Conservation (phyloP, 2,113 vertebrate genomes). For the Tragelaphus scriptus region DNA sequence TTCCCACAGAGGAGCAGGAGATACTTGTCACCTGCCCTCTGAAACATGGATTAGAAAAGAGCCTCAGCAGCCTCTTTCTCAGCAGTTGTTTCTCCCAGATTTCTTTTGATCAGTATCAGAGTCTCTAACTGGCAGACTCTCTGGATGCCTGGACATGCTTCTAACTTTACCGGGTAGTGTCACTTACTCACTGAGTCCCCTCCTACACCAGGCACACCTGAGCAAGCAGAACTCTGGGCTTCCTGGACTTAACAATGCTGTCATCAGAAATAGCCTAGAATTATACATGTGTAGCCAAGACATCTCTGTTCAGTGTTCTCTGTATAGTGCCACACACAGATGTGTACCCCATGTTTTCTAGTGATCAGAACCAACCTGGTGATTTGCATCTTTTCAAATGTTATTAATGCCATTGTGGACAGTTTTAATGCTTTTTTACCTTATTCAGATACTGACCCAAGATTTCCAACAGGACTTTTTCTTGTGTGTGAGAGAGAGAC, state of each 20-base stretch:
- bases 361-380: neutral
- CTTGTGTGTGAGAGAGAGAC: neutral
- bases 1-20: neutral
- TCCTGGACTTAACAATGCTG: neutral
- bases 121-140: neutral
- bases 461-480: neutral
- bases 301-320: neutral
- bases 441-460: neutral
- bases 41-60: neutral
- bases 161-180: neutral
- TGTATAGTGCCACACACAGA: neutral
- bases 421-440: neutral
- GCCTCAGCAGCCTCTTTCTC: neutral
- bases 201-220: neutral
- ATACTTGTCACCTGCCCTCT: neutral
- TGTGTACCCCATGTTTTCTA: neutral
- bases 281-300: neutral
- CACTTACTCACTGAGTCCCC: neutral
- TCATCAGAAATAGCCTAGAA: neutral
- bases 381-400: neutral
- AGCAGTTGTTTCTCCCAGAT: conserved; percentile 10
- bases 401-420: neutral
- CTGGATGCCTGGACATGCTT: neutral
- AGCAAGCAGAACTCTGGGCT: neutral
- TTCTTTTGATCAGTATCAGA: conserved; percentile 28